Conservation (phyloP, 2,888 invertebrate species). For the Coleophora deauratella region DNA sequence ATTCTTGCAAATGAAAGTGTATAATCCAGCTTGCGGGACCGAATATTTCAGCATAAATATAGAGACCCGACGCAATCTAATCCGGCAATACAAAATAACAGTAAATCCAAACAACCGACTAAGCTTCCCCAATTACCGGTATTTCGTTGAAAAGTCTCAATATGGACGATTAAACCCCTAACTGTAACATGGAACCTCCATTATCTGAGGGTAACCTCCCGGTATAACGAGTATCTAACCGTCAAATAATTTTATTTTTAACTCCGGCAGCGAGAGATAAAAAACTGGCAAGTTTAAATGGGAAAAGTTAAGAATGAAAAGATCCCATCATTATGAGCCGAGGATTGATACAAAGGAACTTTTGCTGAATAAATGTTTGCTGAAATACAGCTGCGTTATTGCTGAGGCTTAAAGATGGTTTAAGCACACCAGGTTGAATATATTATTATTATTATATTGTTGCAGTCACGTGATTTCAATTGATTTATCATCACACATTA, state of each 20-base stretch:
- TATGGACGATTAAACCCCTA: slow-evolving; percentile 25
- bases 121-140: slow-evolving; percentile 31
- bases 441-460: too few species aligned
- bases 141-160: slow-evolving; percentile 19
- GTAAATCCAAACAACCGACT: slow-evolving; percentile 22
- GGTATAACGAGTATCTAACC: slow-evolving; percentile 19
- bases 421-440: too few species aligned
- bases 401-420: too few species aligned
- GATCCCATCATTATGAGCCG: slow-evolving; percentile 11
- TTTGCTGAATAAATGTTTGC: background rate
- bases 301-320: slow-evolving; percentile 20
- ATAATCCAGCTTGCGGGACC: too few species aligned
- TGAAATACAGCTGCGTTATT: too few species aligned
- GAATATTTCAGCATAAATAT: too few species aligned
- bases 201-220: slow-evolving; percentile 16
- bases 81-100: too few species aligned
- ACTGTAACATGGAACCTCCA: slow-evolving; percentile 32
- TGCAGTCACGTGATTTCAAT: too few species aligned
- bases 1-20: too few species aligned
- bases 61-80: too few species aligned
- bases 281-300: slow-evolving; percentile 24
- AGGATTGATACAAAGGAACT: slow-evolving; percentile 18
- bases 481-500: too few species aligned
- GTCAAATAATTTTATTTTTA: slow-evolving; percentile 28
- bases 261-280: slow-evolving; percentile 15